Evolutionary conservation across 2,797 vertebrate genomes (phyloP).

Genomic region (Acipenser transmontanus): DNA sequence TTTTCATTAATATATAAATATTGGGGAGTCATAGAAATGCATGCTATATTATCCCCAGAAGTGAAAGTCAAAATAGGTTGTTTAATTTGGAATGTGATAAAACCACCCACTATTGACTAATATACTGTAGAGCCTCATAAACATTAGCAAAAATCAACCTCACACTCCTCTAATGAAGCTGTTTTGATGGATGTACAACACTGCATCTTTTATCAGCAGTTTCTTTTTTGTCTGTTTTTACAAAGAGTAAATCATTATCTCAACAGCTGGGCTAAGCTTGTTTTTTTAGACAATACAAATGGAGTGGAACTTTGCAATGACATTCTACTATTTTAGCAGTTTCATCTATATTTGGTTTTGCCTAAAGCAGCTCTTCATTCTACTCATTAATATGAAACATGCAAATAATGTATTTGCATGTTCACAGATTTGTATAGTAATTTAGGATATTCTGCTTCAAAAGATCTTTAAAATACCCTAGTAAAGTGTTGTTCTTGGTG

Average conservation of each 20-base stretch:
- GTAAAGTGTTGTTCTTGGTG: not conserved
- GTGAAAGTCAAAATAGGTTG: too few species aligned
- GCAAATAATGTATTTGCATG: not conserved
- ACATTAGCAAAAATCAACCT: constrained; percentile 24
- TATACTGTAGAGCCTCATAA: constrained; percentile 38
- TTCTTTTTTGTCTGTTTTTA: constrained; percentile 17
- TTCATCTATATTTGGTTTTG: not conserved
- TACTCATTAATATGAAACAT: not conserved
- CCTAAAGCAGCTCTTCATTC: not conserved
- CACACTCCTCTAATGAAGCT: constrained; percentile 26
- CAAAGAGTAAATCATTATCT: not conserved
- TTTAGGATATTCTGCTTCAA: not conserved
- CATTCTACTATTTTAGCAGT: not conserved
- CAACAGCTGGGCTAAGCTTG: constrained; percentile 12
- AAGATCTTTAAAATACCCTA: not conserved
- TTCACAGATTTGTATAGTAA: not conserved
- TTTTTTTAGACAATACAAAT: not conserved
- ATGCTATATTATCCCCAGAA: too few species aligned
- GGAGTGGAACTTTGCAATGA: not conserved
- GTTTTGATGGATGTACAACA: constrained; percentile 38
- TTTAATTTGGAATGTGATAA: constrained; percentile 25
- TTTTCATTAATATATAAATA: too few species aligned
- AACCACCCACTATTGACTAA: constrained; percentile 37
- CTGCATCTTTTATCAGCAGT: constrained; percentile 34
- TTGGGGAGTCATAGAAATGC: too few species aligned